Conservation (phyloP, 2,797 vertebrate genomes). For the Pantherophis alleghaniensis region DNA sequence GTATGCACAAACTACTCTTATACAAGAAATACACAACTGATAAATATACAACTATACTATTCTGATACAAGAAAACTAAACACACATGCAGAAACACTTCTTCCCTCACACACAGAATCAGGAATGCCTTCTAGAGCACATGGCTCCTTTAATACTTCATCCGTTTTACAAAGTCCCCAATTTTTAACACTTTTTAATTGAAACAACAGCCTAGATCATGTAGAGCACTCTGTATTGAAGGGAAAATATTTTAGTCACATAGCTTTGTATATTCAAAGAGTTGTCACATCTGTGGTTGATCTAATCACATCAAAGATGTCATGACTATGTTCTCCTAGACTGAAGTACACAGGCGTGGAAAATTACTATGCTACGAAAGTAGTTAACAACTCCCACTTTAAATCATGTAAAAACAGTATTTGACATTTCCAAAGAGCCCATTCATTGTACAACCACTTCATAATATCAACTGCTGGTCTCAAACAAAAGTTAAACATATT, state of each 20-base stretch:
- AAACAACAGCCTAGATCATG: neutral
- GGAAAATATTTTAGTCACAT: neutral
- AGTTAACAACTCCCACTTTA: neutral
- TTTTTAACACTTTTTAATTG: neutral
- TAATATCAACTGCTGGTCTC: neutral
- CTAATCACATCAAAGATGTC: neutral
- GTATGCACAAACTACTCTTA: neutral
- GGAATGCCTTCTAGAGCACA: neutral
- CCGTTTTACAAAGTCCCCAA: neutral
- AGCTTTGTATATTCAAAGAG: neutral
- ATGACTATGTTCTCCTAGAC: neutral
- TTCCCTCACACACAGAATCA: neutral
- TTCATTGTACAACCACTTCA: neutral
- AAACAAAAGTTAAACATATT: slow-evolving; percentile 22
- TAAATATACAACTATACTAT: no score
- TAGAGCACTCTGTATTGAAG: neutral
- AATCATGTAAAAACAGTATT: neutral
- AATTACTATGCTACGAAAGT: neutral
- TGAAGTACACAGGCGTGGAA: neutral
- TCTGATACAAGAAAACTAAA: neutral
- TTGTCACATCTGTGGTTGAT: neutral
- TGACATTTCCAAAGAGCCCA: neutral
- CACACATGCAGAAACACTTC: neutral
- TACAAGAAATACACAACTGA: no score
- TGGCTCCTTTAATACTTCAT: neutral